Conservation (phyloP, 2,888 invertebrate species). For the Cephus spinipes region DNA sequence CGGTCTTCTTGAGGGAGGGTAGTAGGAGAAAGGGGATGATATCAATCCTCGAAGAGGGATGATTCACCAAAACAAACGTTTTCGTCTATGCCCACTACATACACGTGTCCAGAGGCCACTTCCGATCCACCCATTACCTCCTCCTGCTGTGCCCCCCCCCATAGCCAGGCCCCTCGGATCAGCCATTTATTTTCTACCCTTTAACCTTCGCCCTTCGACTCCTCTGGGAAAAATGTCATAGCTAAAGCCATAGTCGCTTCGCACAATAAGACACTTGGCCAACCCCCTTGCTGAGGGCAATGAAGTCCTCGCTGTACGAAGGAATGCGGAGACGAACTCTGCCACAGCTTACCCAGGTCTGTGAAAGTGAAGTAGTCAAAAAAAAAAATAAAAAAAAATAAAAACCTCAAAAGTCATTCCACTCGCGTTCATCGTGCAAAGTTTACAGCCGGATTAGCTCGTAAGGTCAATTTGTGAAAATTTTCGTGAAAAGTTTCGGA, state of each 20-base stretch:
- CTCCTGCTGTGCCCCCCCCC: not conserved
- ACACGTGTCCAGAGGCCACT: not conserved
- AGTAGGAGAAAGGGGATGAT: not conserved
- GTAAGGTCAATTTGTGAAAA: no score
- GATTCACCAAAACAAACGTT: not conserved
- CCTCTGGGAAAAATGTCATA: not conserved
- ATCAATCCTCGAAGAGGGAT: not conserved
- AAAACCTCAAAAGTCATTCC: not conserved
- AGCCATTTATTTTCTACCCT: not conserved
- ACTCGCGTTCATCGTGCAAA: not conserved
- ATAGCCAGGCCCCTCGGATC: not conserved
- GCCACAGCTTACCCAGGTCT: not conserved
- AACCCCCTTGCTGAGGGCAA: not conserved
- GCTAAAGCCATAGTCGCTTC: not conserved
- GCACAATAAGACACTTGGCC: constrained; percentile 1
- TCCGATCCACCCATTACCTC: not conserved
- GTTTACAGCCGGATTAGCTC: not conserved
- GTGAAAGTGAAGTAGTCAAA: not conserved
- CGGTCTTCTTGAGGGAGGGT: no score
- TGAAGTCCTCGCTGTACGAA: not conserved
- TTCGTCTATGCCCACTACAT: not conserved
- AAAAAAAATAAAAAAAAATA: no score
- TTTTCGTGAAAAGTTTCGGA: not conserved
- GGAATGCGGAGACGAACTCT: not conserved
- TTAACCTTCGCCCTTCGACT: not conserved